A percentile compares a stretch with the other conserved stretches of the same genome.
Conservation (phyloP, 2,113 vertebrate species). For the Mellivora capensis region DNA sequence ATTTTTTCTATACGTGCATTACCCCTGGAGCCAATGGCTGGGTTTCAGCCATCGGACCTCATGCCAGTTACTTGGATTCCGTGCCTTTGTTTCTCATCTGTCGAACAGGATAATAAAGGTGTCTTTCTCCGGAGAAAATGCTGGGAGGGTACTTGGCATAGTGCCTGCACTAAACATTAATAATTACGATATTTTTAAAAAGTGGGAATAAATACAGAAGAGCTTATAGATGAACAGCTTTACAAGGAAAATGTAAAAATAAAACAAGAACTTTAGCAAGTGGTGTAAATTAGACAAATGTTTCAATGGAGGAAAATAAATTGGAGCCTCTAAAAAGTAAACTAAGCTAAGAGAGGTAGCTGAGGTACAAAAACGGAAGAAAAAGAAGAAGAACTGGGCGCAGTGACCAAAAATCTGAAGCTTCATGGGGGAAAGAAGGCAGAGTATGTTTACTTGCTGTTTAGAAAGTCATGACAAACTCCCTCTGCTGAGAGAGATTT, state of each 20-base stretch:
- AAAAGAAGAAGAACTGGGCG: too few species aligned
- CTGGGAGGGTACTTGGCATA: neutral
- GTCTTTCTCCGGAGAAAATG: neutral
- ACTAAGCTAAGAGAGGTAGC: neutral
- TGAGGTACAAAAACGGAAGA: neutral
- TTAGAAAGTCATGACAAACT: constrained; percentile 39
- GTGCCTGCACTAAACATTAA: neutral
- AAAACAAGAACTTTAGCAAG: neutral
- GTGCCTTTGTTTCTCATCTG: neutral
- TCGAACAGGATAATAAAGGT: neutral
- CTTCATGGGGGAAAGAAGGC: neutral
- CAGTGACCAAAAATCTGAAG: neutral
- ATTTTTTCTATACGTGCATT: neutral
- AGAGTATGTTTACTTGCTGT: neutral
- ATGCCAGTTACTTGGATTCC: neutral
- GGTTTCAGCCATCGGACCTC: neutral
- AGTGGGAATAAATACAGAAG: neutral
- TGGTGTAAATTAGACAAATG: neutral
- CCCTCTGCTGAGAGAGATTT: neutral
- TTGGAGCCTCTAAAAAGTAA: neutral
- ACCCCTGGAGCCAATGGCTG: neutral
- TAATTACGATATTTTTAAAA: neutral
- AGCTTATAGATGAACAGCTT: neutral
- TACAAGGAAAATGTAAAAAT: neutral
- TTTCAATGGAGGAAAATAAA: neutral